These are phyloP conservation scores for Lepidotrigona ventralis DNA, from an alignment of 1,140 invertebrate genomes.

Conservation along the genomic window DNA sequence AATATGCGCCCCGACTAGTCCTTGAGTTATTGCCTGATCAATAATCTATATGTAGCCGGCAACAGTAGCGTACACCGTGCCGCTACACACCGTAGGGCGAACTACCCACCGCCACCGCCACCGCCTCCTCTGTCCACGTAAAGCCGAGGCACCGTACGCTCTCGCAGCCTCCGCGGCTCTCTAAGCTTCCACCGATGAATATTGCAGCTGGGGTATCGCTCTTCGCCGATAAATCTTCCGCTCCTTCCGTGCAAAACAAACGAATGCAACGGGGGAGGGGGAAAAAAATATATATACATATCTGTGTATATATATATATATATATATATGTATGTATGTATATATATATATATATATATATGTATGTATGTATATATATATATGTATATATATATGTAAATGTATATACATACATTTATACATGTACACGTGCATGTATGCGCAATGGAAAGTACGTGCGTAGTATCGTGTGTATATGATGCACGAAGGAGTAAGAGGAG, in stretches of 20 bases:
- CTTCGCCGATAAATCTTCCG: constrained; percentile 58
- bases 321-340: no score
- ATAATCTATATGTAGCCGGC: constrained; percentile 78
- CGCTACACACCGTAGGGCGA: constrained; percentile 66
- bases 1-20: constrained; percentile 79
- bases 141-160: constrained; percentile 53
- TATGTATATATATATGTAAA: no score
- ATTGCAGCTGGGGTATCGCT: constrained; percentile 73
- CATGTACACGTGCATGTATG: no score
- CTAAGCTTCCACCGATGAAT: constrained; percentile 74
- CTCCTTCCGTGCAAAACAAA: constrained; percentile 42
- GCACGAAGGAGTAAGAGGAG: not conserved
- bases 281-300: constrained; percentile 2
- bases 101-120: constrained; percentile 37
- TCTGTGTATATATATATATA: not conserved
- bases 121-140: constrained; percentile 68
- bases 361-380: no score
- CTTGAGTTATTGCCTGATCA: constrained; percentile 80
- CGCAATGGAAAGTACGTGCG: not conserved
- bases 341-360: no score
- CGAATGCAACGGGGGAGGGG: not conserved
- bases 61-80: constrained; percentile 38
- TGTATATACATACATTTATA: not conserved
- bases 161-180: constrained; percentile 24
- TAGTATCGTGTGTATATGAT: no score